Evolutionary conservation across 2,113 vertebrate species (phyloP), one percentile per base, ranked within the genome.

Genomic region (Serinus canaria): DNA sequence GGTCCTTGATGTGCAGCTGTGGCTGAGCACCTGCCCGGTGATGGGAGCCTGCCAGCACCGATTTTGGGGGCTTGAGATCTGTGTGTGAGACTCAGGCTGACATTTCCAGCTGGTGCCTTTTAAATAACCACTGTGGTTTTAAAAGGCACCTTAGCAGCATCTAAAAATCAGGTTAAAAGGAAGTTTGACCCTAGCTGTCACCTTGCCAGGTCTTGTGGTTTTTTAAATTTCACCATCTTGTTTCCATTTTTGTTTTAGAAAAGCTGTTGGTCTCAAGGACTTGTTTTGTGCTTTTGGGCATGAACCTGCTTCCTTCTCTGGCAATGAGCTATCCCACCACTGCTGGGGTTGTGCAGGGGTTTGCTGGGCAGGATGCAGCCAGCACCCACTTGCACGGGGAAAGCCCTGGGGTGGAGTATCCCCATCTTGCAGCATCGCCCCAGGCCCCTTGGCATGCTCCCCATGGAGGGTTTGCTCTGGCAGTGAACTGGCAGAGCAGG

Each of bases 81-180:
- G 56, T 3, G 9, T 66, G 44, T 52, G n/a, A 49, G 39, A 41
- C 76, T 90, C 4, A 0, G 35, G 28, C 35, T 94, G 91, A 74
- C 69, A 49, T 94, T 94, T 92, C 53, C 64, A 86, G 30, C 35
- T 55, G 41, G 9, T 91, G 46, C 30, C 83, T 90, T 92, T 87
- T 79, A 52, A 92, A 67, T 69, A 69, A 84, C 60, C 28, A 13
- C 60, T 4, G 31, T 58, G 87, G 77, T 72, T 90, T 89, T 89
- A 75, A 82, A 90, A 92, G 83, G 66, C 92, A 95, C 85, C 79
- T 77, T 83, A 88, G 11, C 75, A 77, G 56, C 23, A 22, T 92
- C 79, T 67, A 80, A 96, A 91, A 93, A 92, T 37, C 78, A 93
- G 93, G 92, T 94, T 95, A 86, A 95, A 86, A 88, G 85, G 92